Conservation (phyloP, 2,888 invertebrate species). For the Clivina fossor region DNA sequence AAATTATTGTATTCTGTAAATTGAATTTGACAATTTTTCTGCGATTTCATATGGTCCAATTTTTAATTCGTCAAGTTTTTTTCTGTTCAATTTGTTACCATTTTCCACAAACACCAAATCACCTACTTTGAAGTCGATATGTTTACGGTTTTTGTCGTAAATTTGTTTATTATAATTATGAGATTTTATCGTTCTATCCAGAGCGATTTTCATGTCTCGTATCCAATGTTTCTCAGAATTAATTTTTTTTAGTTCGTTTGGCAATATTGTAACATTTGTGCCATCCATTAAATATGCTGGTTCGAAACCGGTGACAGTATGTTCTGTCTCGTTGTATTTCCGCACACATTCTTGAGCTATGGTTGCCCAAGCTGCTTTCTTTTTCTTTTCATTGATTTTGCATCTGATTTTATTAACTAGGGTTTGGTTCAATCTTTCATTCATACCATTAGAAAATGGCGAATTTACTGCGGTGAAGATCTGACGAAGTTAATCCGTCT, state of each 20-base stretch:
- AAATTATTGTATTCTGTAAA: no score
- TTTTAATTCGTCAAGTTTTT: conserved; percentile 36
- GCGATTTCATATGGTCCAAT: conserved; percentile 37
- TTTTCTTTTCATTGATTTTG: no score
- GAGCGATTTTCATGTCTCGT: conserved; percentile 35
- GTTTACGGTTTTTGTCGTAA: conserved; percentile 36
- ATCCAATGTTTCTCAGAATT: background rate
- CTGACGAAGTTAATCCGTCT: no score
- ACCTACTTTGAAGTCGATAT: conserved; percentile 37
- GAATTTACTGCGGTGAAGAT: conserved; percentile 38
- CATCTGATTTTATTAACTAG: conserved; percentile 39
- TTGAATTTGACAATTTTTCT: no score
- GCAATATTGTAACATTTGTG: conserved; percentile 33
- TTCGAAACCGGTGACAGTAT: conserved; percentile 40
- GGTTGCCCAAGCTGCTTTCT: conserved; percentile 39
- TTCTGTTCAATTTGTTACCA: conserved; percentile 37
- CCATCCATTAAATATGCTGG: conserved; percentile 38
- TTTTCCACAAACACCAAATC: conserved; percentile 40
- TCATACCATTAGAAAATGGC: conserved; percentile 41
- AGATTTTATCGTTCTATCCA: conserved; percentile 36
- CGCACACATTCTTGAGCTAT: conserved; percentile 39
- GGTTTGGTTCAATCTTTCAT: conserved; percentile 40
- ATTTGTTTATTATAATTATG: conserved; percentile 37
- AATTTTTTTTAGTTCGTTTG: conserved; percentile 34
- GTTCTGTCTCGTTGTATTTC: conserved; percentile 44